phyloP scores from a whole-genome alignment of 2,113 vertebrate genomes.

The Leptosomus discolor region DNA sequence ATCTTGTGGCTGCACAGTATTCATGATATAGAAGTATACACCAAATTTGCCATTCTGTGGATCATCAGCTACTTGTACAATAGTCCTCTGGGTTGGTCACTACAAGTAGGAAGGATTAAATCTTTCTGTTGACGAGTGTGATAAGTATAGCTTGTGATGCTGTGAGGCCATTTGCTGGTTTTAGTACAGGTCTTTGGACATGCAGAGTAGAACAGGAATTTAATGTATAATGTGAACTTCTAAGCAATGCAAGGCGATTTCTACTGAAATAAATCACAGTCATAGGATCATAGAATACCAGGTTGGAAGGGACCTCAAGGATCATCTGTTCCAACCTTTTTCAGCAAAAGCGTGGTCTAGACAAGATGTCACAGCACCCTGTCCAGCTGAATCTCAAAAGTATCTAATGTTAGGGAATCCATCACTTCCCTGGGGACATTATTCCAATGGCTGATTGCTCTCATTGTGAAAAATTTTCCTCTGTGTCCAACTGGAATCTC shows the following conservation, averaged over 20 bases:
- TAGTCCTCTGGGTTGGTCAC: not conserved
- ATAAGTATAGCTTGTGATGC: not conserved
- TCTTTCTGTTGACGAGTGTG: not conserved
- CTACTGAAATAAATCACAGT: not conserved
- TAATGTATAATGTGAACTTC: not conserved
- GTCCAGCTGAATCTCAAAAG: not conserved
- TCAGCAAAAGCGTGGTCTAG: not conserved
- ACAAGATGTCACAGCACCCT: not conserved
- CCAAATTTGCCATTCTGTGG: not conserved
- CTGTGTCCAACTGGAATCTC: too few species aligned
- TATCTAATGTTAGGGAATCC: not conserved
- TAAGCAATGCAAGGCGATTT: not conserved
- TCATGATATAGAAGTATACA: not conserved
- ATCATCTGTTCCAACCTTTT: not conserved
- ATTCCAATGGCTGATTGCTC: too few species aligned
- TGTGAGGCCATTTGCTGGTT: not conserved
- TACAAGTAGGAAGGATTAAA: not conserved
- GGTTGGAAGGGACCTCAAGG: not conserved
- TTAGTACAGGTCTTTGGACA: not conserved
- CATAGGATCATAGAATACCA: not conserved
- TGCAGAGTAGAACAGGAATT: not conserved
- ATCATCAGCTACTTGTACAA: not conserved
- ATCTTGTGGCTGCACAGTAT: not conserved
- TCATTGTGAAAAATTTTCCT: too few species aligned
- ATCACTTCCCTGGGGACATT: too few species aligned